A percentile compares a stretch with the other conserved stretches of the same genome.
Evolutionary conservation across 2,797 vertebrate genomes (phyloP).

Genomic region (Bovichtus variegatus): DNA sequence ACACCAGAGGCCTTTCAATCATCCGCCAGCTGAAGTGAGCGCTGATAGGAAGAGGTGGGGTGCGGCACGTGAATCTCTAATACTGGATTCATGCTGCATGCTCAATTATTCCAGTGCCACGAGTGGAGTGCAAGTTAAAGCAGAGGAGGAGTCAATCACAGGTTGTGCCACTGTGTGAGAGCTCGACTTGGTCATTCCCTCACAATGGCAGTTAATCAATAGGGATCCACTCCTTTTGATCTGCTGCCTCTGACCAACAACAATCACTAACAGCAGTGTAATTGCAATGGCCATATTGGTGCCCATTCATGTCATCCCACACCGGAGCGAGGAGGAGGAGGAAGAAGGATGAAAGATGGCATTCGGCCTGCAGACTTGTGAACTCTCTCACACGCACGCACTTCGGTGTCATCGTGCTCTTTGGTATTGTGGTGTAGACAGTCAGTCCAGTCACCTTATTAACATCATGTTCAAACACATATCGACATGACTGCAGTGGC

Average conservation of each 20-base stretch:
- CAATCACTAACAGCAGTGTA: conserved; percentile 67
- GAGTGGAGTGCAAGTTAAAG: conserved; percentile 50
- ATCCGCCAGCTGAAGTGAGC: conserved; percentile 63
- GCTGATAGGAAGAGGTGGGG: conserved; percentile 52
- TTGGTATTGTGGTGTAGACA: conserved; percentile 45
- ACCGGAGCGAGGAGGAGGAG: conserved; percentile 14
- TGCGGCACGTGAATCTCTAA: conserved; percentile 66
- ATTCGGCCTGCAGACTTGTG: neutral
- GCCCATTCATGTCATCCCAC: conserved; percentile 39
- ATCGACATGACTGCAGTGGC: conserved; percentile 72
- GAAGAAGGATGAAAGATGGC: conserved; percentile 10
- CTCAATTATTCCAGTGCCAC: conserved; percentile 70
- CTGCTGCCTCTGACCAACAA: conserved; percentile 68
- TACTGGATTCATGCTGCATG: conserved; percentile 63
- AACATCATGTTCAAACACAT: conserved; percentile 72
- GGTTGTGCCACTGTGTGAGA: conserved; percentile 47
- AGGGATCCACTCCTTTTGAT: conserved; percentile 70
- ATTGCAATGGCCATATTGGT: conserved; percentile 62
- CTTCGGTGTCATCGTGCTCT: conserved; percentile 40
- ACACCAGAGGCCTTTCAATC: conserved; percentile 81
- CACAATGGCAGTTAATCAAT: conserved; percentile 74
- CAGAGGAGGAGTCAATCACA: conserved; percentile 66
- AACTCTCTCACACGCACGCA: conserved; percentile 15
- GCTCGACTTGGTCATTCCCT: conserved; percentile 52
- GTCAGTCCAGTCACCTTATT: conserved; percentile 70